phyloP scores from a whole-genome alignment of 1,140 invertebrate species.

The Yoshiicerus persimilis region DNA sequence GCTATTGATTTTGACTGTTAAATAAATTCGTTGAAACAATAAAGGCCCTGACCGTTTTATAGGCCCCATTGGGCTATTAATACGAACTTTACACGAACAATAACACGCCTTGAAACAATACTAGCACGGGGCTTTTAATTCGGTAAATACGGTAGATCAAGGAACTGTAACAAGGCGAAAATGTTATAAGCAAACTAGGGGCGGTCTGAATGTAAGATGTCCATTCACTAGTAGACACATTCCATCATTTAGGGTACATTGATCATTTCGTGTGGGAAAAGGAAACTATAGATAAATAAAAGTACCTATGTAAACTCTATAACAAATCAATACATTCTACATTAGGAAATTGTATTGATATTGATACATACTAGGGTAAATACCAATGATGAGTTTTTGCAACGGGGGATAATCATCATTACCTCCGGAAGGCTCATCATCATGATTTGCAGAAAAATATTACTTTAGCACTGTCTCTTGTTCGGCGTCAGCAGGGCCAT shows the following conservation, averaged over 20 bases:
- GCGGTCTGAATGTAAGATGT: background rate
- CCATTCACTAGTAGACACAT: background rate
- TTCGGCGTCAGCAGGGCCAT: background rate
- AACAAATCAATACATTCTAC: background rate
- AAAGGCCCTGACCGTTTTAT: too few species aligned
- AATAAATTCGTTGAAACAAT: too few species aligned
- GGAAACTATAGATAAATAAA: background rate
- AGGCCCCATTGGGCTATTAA: too few species aligned
- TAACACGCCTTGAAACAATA: too few species aligned
- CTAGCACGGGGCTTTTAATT: too few species aligned
- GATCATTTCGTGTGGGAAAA: background rate
- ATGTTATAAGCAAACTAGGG: background rate
- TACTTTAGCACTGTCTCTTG: background rate
- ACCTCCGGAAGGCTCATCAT: background rate
- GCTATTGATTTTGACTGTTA: too few species aligned
- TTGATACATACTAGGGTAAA: background rate
- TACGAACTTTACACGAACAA: too few species aligned
- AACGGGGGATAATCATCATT: background rate
- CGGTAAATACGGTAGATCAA: background rate
- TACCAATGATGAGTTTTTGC: background rate
- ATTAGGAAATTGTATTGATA: background rate
- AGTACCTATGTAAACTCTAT: background rate
- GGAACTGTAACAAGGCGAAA: background rate
- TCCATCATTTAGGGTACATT: background rate
- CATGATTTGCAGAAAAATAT: background rate